phyloP scores from a whole-genome alignment of 2,888 invertebrate genomes.

The Galerucella nymphaeae region DNA sequence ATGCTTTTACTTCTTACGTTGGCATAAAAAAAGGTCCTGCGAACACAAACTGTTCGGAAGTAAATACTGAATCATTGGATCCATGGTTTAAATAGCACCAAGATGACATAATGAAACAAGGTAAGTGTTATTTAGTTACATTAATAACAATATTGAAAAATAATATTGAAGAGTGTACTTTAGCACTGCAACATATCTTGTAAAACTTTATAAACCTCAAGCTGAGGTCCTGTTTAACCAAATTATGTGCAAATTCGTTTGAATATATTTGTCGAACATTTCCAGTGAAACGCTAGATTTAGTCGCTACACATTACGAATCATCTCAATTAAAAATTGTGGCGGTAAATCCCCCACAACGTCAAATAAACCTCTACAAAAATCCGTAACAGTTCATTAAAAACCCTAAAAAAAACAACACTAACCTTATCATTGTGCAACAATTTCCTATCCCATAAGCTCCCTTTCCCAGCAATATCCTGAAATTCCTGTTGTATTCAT shows the following conservation, averaged over 20 bases:
- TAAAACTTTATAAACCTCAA: no score
- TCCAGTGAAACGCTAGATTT: no score
- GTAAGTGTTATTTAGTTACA: background rate
- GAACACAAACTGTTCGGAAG: no score
- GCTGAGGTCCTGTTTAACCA: no score
- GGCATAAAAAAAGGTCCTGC: background rate
- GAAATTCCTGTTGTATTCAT: slow-evolving; percentile 33
- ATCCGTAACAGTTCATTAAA: slow-evolving; percentile 31
- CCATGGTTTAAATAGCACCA: background rate
- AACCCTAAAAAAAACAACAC: slow-evolving; percentile 32
- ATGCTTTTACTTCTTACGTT: background rate
- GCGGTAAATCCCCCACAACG: slow-evolving; percentile 12
- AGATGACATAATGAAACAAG: background rate
- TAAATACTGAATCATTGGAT: no score
- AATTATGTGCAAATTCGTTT: no score
- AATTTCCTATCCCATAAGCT: slow-evolving; percentile 41
- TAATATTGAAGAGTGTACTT: no score
- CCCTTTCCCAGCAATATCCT: slow-evolving; percentile 39
- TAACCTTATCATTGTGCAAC: slow-evolving; percentile 35
- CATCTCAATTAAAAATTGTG: slow-evolving; percentile 13
- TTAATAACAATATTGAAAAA: no score
- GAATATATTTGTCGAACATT: no score
- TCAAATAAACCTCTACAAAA: slow-evolving; percentile 24
- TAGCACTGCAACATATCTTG: no score
- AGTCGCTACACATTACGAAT: background rate